phyloP scores from a whole-genome alignment of 64 coral and sea anemone genomes.

The Pachyseris speciosa region DNA sequence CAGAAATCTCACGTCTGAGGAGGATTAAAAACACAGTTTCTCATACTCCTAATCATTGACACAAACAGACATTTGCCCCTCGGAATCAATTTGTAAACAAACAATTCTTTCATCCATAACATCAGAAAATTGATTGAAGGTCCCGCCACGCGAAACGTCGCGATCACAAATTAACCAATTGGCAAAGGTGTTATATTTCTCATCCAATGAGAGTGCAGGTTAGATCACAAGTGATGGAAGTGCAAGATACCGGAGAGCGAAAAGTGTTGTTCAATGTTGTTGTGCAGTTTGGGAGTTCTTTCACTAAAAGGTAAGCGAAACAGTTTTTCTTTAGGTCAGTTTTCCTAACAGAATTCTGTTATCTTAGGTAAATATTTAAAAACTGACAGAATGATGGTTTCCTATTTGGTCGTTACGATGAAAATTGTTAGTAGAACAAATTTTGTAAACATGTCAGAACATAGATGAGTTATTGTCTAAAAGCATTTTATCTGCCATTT shows the following conservation, averaged over 20 bases:
- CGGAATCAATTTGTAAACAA: too few relatives aligned
- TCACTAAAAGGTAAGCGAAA: not conserved
- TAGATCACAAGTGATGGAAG: not conserved
- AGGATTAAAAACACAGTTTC: too few relatives aligned
- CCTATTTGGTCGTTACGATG: too few relatives aligned
- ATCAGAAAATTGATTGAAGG: not conserved
- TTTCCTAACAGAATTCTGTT: not conserved
- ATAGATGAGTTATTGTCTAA: too few relatives aligned
- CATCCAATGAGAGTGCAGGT: not conserved
- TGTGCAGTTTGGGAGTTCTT: not conserved
- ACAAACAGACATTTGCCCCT: too few relatives aligned
- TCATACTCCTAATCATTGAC: too few relatives aligned
- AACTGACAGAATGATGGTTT: not conserved
- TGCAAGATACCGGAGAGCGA: slow-evolving; percentile 32
- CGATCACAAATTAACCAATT: slow-evolving; percentile 4
- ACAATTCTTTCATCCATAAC: slow-evolving; percentile 13
- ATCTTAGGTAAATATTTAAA: not conserved
- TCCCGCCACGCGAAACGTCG: slow-evolving; percentile 13
- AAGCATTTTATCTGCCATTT: too few relatives aligned
- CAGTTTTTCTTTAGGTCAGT: not conserved
- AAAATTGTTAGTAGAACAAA: too few relatives aligned
- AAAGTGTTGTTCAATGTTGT: not conserved
- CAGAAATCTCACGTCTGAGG: too few relatives aligned
- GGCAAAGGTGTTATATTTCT: not conserved
- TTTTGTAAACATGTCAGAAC: too few relatives aligned